Conservation (phyloP, 1,140 invertebrate genomes). For the Tetramorium alpestre region DNA sequence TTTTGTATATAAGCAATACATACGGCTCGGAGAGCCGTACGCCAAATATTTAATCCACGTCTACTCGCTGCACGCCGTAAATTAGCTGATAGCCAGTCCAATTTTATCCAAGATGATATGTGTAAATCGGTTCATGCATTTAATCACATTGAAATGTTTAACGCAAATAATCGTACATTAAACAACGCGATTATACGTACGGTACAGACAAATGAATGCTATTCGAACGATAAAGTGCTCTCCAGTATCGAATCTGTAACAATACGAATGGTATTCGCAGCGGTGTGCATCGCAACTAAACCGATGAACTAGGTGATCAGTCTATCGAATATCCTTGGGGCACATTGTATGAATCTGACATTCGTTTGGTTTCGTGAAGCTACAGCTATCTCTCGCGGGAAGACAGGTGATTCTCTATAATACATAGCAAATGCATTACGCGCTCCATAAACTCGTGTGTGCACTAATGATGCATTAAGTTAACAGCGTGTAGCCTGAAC, state of each 20-base stretch:
- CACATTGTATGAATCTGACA: slow-evolving; percentile 62
- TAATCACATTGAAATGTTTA: slow-evolving; percentile 59
- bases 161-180: slow-evolving; percentile 55
- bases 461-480: slow-evolving; percentile 53
- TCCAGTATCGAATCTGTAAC: slow-evolving; percentile 27
- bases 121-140: slow-evolving; percentile 27
- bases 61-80: slow-evolving; percentile 31
- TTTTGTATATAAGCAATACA: slow-evolving; percentile 22
- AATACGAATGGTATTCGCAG: slow-evolving; percentile 13
- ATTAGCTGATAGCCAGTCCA: slow-evolving; percentile 45
- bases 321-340: slow-evolving; percentile 70
- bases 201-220: slow-evolving; percentile 25
- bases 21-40: neutral
- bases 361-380: slow-evolving; percentile 59
- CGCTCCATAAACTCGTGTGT: slow-evolving; percentile 44
- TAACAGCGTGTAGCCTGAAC: slow-evolving; percentile 8
- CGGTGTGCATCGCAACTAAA: slow-evolving; percentile 35
- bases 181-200: slow-evolving; percentile 39
- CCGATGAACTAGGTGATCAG: slow-evolving; percentile 61
- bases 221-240: slow-evolving; percentile 43
- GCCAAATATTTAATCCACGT: slow-evolving; percentile 39
- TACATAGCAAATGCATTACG: slow-evolving; percentile 36
- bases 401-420: slow-evolving; percentile 64
- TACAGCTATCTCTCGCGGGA: slow-evolving; percentile 47
- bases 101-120: slow-evolving; percentile 60